Base-by-base conservation (phyloP, 2,888 invertebrate genomes). In the Tetranychus truncatus region DNA sequence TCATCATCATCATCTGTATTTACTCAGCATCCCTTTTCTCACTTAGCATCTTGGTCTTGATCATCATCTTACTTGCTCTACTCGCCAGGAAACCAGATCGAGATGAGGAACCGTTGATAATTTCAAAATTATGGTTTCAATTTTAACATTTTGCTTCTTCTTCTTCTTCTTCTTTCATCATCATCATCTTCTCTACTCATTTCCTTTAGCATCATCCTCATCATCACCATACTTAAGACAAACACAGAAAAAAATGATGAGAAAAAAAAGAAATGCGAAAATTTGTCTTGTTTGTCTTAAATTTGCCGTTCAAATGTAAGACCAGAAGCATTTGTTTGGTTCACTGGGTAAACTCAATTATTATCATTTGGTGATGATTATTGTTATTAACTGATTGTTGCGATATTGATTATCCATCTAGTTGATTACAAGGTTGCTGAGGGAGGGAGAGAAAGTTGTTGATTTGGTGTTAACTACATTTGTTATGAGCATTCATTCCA, bases 131-230 rank as follows among this genome's bases (percentile, higher is more conserved):
- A 45, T 45, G 44, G 45, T 20, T 45, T 46, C 72, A 72, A 44
- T 34, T 20, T 72, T 15, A n/a, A 44, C 71, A 20, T 20, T 72
- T 24, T 18, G 24, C 45, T 34, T 72, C 72, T 67, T 72, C 72
- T 67, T 72, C 72, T 67, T 72, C 72, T 67, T 67, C 72, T 72
- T 44, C 15, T 34, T 44, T 72, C 72, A 34, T 34, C 45, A n/a
- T 69, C 69, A 20, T 24, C 34, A 8, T 69, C 69, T 69, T 21
- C 15, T 15, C 15, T 55, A 2, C 55, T 55, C 55, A 15, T 15
- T 55, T 15, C 15, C 55, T 15, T 55, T 55, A 55, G 9, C 55
- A 15, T 55, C 9, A 55, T 55, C 55, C 7, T 55, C 55, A 55
- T 55, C 55, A 15, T 55, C 55, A 55, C 15, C 15, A 34, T 34